Evolutionary conservation across 2,888 invertebrate genomes (phyloP), one percentile per base, ranked within the genome.

Genomic region (Lithodes maja): DNA sequence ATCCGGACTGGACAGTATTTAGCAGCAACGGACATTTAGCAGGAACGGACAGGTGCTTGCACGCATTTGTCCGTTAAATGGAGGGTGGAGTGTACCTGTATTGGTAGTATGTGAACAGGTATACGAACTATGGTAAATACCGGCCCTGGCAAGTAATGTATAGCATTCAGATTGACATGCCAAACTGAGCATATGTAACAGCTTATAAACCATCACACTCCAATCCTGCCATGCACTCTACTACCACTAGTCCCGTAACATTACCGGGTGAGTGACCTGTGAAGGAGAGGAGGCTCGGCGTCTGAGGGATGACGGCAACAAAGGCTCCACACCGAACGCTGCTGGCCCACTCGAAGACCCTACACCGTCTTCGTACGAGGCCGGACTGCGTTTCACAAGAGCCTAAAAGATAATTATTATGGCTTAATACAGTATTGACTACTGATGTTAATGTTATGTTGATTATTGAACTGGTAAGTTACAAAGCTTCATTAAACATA

Each of bases 361-460:
- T 52, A 90, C 92, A 49, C 92, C 92, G 89, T 93, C 93, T 82
- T 93, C 90, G 12, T 93, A 93, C 83, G 93, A 94, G 92, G 95
- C 95, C 0, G 95, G 95, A 92, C 95, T 95, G 3, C 96, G 94
- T 93, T 96, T 96, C 0, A 95, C 95, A 89, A 96, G 93, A 1
- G 95, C 95, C 94, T 94, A 92, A 68, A 52, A 7, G 61, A 61
- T 61, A 61, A 61, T 61, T 5, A 61, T 12, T 7, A 61, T 61
- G 61, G 12, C n/a, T 61, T 5, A 61, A 7, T 5, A 61, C 61
- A 12, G 12, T 61, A 5, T 61, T 61, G 61, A 61, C 12, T n/a
- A 12, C 5, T 61, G 61, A 61, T 61, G 61, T 7, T 12, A 61
- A 61, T 61, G 61, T n/a, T n/a, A 61, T 61, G 61, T 7, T 61